These are phyloP conservation scores for Elephas maximus DNA, from an alignment of 2,113 vertebrate species.

Conservation along the genomic window DNA sequence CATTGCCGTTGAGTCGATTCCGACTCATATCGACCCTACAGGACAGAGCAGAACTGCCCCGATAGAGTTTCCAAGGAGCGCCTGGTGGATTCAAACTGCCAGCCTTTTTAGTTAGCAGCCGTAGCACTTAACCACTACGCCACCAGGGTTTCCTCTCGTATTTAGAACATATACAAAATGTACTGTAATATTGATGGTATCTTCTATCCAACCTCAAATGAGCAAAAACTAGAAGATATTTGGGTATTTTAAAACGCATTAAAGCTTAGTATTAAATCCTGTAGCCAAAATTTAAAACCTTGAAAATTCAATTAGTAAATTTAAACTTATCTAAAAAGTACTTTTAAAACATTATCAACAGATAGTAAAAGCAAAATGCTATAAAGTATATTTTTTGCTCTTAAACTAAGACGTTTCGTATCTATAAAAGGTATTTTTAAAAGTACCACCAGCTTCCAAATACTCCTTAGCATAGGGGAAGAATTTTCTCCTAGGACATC, in stretches of 20 bases:
- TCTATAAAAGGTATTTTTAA: neutral
- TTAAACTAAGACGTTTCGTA: neutral
- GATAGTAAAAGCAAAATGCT: neutral
- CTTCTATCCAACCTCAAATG: slow-evolving; percentile 2
- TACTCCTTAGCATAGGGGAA: neutral
- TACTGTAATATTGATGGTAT: neutral
- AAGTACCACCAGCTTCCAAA: neutral
- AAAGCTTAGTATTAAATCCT: neutral
- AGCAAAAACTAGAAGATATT: slow-evolving; percentile 41
- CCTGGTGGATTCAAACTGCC: no score
- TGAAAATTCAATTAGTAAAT: neutral
- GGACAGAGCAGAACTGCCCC: no score
- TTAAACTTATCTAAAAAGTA: slow-evolving; percentile 33
- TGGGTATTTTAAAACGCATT: slow-evolving; percentile 30
- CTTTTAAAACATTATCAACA: slow-evolving; percentile 4
- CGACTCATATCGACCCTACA: no score
- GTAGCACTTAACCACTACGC: no score
- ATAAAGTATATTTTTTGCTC: neutral
- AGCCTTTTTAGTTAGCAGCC: no score
- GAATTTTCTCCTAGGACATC: neutral
- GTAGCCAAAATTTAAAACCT: slow-evolving; percentile 17
- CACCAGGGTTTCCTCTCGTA: neutral
- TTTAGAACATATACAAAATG: slow-evolving; percentile 47
- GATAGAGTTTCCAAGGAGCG: no score
- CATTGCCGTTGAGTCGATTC: no score